Conservation (phyloP, 2,797 vertebrate species). For the Arrhamphus sclerolepis region DNA sequence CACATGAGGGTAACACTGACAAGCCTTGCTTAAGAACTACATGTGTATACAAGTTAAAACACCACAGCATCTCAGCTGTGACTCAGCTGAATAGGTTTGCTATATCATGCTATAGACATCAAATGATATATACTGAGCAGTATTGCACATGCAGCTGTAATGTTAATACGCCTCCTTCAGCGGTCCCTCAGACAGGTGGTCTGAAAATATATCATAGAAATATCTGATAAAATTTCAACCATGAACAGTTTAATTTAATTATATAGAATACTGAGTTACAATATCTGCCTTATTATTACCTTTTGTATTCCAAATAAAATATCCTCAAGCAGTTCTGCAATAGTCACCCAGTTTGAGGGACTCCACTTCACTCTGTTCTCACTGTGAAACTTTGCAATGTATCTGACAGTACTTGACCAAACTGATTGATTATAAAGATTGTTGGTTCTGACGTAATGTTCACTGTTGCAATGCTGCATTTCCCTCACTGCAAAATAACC, state of each 20-base stretch:
- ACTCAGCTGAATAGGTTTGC: constrained; percentile 2
- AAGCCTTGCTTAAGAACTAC: background rate
- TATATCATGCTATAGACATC: constrained; percentile 5
- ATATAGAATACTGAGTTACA: no score
- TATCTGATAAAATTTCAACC: no score
- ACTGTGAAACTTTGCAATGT: background rate
- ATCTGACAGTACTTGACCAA: background rate
- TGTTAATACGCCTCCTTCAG: no score
- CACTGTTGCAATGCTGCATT: background rate
- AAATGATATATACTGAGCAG: background rate
- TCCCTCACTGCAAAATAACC: background rate
- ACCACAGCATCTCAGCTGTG: constrained; percentile 12
- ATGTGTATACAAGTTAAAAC: constrained; percentile 10
- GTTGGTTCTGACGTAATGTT: constrained; percentile 17
- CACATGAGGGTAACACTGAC: background rate
- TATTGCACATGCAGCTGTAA: background rate
- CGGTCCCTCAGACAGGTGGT: no score
- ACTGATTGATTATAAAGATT: constrained; percentile 19
- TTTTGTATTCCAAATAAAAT: no score
- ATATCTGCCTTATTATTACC: no score
- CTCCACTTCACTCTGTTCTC: background rate
- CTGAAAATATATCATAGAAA: no score
- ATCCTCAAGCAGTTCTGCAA: no score
- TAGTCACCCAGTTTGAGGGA: constrained; percentile 2
- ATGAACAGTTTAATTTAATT: no score